Conservation (phyloP, 2,888 invertebrate genomes). For the Tryphoninae sp. region DNA sequence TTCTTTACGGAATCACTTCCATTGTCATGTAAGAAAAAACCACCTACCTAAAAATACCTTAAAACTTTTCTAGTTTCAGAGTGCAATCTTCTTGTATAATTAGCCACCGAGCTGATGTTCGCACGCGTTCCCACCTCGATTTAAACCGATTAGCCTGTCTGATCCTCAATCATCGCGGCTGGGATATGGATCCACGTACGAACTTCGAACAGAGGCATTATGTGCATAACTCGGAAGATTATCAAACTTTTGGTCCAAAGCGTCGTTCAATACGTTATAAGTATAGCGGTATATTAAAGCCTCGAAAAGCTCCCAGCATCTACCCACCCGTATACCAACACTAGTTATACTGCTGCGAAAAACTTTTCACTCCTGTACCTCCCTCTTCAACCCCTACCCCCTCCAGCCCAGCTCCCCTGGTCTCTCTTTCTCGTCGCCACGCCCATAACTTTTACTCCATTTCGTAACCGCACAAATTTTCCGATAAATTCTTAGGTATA, state of each 20-base stretch:
- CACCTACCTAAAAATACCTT: too few relatives aligned
- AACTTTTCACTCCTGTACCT: slow-evolving; percentile 29
- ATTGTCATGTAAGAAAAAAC: too few relatives aligned
- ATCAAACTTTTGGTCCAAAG: slow-evolving; percentile 35
- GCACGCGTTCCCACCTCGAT: not conserved
- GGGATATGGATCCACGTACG: not conserved
- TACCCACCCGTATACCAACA: slow-evolving; percentile 28
- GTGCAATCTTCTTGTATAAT: too few relatives aligned
- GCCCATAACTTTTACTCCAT: slow-evolving; percentile 60
- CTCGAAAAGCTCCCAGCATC: slow-evolving; percentile 17
- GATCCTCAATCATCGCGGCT: not conserved
- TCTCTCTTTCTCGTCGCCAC: slow-evolving; percentile 47
- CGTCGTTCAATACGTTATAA: slow-evolving; percentile 35
- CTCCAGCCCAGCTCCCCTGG: slow-evolving; percentile 40
- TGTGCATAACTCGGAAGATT: slow-evolving; percentile 26
- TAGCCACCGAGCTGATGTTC: not conserved
- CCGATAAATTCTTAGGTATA: slow-evolving; percentile 50
- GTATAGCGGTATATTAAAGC: slow-evolving; percentile 41
- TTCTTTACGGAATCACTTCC: too few relatives aligned
- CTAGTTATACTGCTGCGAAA: slow-evolving; percentile 25
- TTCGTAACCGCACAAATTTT: slow-evolving; percentile 39
- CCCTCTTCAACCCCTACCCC: slow-evolving; percentile 1
- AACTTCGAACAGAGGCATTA: not conserved
- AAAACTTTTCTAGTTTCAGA: too few relatives aligned
- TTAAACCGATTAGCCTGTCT: not conserved